phyloP scores from a whole-genome alignment of 2,113 vertebrate genomes.

The Phaethon lepturus region DNA sequence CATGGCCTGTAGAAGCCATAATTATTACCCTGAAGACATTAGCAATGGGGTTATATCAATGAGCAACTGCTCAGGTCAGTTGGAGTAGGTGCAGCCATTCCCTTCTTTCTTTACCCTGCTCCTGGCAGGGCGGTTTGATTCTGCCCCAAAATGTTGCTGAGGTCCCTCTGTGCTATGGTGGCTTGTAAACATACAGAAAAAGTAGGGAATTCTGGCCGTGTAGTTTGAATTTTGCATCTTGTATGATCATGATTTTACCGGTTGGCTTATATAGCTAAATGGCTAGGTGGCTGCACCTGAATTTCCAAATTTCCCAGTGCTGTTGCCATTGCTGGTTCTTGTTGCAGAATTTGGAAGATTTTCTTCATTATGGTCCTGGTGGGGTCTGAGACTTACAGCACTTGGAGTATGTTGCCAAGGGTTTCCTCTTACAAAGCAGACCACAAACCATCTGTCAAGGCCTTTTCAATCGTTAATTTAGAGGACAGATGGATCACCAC shows the following conservation, averaged over 20 bases:
- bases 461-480: background rate
- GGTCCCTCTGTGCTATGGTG: fast-evolving
- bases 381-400: background rate
- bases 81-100: background rate
- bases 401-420: background rate
- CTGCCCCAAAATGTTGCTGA: background rate
- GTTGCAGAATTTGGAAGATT: background rate
- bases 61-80: background rate
- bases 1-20: fast-evolving
- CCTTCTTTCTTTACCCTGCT: background rate
- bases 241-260: background rate
- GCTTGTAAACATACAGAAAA: background rate
- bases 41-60: background rate
- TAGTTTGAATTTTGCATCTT: background rate
- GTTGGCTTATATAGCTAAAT: background rate
- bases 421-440: background rate
- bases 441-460: background rate
- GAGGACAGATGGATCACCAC: background rate
- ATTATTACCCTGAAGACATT: background rate
- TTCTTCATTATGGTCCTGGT: background rate
- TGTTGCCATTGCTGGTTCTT: background rate
- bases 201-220: background rate
- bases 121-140: background rate
- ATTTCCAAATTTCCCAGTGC: background rate
- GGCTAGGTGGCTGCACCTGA: background rate